A percentile compares a stretch with the other conserved stretches of the same genome.
phyloP scores from a whole-genome alignment of 2,797 vertebrate genomes.

The Sebastes reedi region DNA sequence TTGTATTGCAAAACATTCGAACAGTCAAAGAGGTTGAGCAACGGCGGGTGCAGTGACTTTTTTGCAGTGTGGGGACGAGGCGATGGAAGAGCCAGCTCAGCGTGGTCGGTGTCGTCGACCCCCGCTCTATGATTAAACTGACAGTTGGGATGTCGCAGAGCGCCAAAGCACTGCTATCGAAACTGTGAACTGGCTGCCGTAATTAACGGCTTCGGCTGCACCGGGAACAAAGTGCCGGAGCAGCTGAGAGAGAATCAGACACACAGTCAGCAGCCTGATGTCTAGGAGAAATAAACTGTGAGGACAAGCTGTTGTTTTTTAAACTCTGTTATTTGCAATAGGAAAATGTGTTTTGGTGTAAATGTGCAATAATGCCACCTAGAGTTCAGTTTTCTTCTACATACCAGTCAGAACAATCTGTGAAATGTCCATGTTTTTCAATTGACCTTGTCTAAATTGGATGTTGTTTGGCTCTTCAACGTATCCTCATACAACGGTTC shows the following conservation, averaged over 20 bases:
- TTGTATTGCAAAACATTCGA: neutral
- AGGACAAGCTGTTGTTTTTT: neutral
- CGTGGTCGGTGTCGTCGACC: neutral
- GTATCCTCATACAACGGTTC: too few species aligned
- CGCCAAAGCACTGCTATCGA: constrained; percentile 64
- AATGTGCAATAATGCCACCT: neutral
- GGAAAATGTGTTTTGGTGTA: neutral
- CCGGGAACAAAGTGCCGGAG: constrained; percentile 29
- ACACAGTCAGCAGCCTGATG: constrained; percentile 17
- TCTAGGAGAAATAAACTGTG: neutral
- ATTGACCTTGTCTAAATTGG: too few species aligned
- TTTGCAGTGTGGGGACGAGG: constrained; percentile 15
- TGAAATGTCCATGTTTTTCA: neutral
- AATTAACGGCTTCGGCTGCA: constrained; percentile 55
- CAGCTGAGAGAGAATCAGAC: constrained; percentile 50
- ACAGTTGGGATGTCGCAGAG: constrained; percentile 57
- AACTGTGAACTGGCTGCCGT: constrained; percentile 55
- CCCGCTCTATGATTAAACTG: constrained; percentile 60
- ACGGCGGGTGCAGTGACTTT: neutral
- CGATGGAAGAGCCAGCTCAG: neutral
- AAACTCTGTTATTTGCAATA: neutral
- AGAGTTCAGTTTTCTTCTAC: neutral
- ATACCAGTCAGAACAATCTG: neutral
- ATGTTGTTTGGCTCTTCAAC: too few species aligned
- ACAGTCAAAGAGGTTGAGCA: neutral